These are phyloP conservation scores for Bos taurus DNA, from an alignment of 2,113 vertebrate species.

Conservation along the genomic window ARS-UCD2.0 NC_037338.1:16833501-16834000, in stretches of 20 bases:
- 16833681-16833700: not conserved
- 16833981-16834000: not conserved
- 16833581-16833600: not conserved
- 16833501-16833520: not conserved
- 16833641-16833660: not conserved
- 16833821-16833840: not conserved
- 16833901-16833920: not conserved
- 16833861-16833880: not conserved
- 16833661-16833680: not conserved
- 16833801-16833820: not conserved
- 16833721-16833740: not conserved
- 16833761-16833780: not conserved
- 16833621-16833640: not conserved
- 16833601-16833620: not conserved
- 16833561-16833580: not conserved
- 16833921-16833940: not conserved
- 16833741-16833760: not conserved
- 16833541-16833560: not conserved
- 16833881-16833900: not conserved
- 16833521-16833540: not conserved
- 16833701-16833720: not conserved
- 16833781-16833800: not conserved
- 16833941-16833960: not conserved
- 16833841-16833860: not conserved
- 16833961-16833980: not conserved